Evolutionary conservation across 1,140 invertebrate genomes (phyloP), one percentile per base, ranked within the genome.

Genomic region (Euschistus heros): DNA sequence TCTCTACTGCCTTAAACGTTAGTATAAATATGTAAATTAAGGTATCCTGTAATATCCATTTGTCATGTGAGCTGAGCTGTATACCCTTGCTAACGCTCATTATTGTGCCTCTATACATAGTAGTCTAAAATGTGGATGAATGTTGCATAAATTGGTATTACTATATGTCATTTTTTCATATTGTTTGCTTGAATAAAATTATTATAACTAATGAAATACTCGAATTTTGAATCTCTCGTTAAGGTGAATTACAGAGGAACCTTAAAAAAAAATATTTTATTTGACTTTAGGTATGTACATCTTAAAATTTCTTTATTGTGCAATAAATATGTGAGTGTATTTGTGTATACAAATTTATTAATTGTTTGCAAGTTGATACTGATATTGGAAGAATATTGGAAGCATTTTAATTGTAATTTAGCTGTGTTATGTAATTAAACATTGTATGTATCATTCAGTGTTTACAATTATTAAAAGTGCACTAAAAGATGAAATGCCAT

Each of bases 401-500:
- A 57, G 24, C 54, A 57, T 57, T 57, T 26, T 37, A 5, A 24
- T 57, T 57, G 54, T 57, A 27, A 57, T 8, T 57, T 57, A 57
- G 54, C 24, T 26, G 24, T 26, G 24, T 57, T 10, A 24, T 57
- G 54, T 57, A 57, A 57, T 57, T 57, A 8, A 24, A 24, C 54
- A 57, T 57, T 57, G 24, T 57, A 57, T 57, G 14, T 24, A 50
- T 24, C 20, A 24, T 24, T 57, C 54, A 57, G 54, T 57, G 54
- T 57, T 37, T 57, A 27, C 54, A 57, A 24, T 57, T 57, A 57
- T 26, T 57, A 57, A 57, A 26, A 57, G 54, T 57, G 54, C 54
- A 57, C 54, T 57, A 57, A 57, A 57, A 22, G 24, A 57, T 57
- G 54, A 57, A 22, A 57, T 57, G 54, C 54, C 54, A 57, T 57